Base-by-base conservation (phyloP, 64 coral and sea anemone genomes). In the Montipora sp. region DNA sequence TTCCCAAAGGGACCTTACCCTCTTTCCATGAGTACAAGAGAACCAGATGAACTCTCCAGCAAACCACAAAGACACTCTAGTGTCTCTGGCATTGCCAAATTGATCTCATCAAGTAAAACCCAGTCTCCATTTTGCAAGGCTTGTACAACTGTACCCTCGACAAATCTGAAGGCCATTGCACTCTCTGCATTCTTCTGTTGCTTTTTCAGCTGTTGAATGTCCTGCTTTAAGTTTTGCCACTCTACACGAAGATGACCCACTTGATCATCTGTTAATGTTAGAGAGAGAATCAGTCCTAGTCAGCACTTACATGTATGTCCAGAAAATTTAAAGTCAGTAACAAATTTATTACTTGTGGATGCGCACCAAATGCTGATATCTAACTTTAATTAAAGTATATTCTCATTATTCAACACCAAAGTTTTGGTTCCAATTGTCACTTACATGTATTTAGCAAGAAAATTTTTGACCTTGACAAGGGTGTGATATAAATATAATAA, bases 71-170 rank as follows among this genome's bases (percentile, higher is more conserved):
- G 86, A 87, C 98, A 99, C 79, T 99, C 98, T 19, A 99, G 60
- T n/a, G 98, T 99, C 80, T 99, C 98, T 5, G 94, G 87, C 46
- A 87, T 94, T 70, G 98, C 98, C 51, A 99, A 89, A 87, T 99
- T 99, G 75, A 99, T 99, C 80, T 99, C 98, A 92, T 99, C 98
- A 27, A 99, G 83, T 22, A 99, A 92, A 19, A 99, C 91, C 98
- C 98, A 99, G 7, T 94, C 89, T 16, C 98, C 98, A 70, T 83
- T 87, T 47, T 74, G 77, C 19, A 99, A 89, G 4, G 98, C 98
- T n/a, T 96, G 75, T 1, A 96, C 98, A 46, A 99, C 63, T 8
- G 89, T 91, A 15, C 97, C 97, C 87, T 99, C 98, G 18, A 96
- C 92, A 90, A 99, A 99, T 83, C 87, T 75, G 76, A 99, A 99